Evolutionary conservation across 2,888 invertebrate genomes (phyloP).

Genomic region (Ennomos fuscantarius): DNA sequence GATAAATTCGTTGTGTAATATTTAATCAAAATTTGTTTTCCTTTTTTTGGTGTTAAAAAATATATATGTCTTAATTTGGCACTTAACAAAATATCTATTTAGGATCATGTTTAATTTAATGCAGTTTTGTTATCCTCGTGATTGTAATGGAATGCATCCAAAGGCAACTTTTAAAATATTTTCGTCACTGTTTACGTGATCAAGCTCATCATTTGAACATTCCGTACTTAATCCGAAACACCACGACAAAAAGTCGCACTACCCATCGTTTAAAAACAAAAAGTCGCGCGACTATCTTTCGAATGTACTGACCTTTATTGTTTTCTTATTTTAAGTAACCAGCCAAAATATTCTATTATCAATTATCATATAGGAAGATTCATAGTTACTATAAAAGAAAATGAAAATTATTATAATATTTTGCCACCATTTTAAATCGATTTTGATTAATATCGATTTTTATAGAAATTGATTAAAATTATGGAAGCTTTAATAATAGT

Average conservation of each 20-base stretch:
- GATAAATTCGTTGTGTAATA: background rate
- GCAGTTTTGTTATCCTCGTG: no score
- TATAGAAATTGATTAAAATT: background rate
- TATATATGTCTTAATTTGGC: no score
- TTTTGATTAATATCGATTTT: constrained; percentile 6
- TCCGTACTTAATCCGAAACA: background rate
- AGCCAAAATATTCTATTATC: constrained; percentile 36
- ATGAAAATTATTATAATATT: background rate
- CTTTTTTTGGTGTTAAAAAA: no score
- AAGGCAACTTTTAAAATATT: background rate
- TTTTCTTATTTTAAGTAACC: constrained; percentile 45
- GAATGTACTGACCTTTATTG: background rate
- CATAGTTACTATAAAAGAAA: constrained; percentile 26
- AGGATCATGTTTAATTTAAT: no score
- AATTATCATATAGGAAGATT: constrained; percentile 45
- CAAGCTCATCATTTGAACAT: constrained; percentile 11
- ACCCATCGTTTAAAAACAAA: background rate
- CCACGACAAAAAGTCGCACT: constrained; percentile 9
- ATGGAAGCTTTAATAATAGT: no score
- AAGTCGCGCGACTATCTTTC: background rate
- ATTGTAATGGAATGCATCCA: constrained; percentile 8
- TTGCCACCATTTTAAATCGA: constrained; percentile 3
- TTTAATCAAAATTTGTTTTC: no score
- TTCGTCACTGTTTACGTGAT: constrained; percentile 5
- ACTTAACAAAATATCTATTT: no score